These are phyloP conservation scores for Agelastica alni DNA, from an alignment of 2,888 invertebrate genomes.

Conservation along the genomic window DNA sequence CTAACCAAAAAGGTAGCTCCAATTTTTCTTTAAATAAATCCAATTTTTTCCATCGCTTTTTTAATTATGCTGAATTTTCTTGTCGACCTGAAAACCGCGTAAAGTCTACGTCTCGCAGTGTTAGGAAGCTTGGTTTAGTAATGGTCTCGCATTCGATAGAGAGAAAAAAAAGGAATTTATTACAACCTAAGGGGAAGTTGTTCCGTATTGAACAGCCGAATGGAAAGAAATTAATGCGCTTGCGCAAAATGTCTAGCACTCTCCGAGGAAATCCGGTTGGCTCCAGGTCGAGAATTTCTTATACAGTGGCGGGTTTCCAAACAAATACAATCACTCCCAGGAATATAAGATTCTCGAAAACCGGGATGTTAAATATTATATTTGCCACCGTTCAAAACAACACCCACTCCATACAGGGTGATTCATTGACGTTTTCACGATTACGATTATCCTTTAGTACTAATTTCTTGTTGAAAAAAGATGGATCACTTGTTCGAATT, in stretches of 20 bases:
- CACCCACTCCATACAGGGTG: no score
- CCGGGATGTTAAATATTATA: no score
- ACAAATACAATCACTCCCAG: no score
- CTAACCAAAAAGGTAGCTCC: no score
- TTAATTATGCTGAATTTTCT: not conserved
- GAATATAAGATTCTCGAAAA: no score
- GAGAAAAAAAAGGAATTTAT: slow-evolving; percentile 27
- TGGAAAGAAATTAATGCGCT: slow-evolving; percentile 28
- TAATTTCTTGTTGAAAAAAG: not conserved
- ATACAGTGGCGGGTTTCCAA: slow-evolving; percentile 24
- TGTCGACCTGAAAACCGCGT: no score
- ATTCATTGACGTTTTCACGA: no score
- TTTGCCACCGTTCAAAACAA: no score
- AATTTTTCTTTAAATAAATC: no score
- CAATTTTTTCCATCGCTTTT: not conserved
- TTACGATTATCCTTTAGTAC: no score
- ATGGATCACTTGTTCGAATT: no score
- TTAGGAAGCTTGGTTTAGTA: slow-evolving; percentile 1
- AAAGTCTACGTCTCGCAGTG: not conserved
- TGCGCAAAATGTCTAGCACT: slow-evolving; percentile 33
- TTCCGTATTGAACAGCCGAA: slow-evolving; percentile 39
- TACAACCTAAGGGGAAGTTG: slow-evolving; percentile 29
- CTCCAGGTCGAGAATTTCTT: slow-evolving; percentile 29
- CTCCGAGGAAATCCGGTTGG: slow-evolving; percentile 38
- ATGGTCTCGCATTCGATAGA: slow-evolving; percentile 14